Base-by-base conservation (phyloP, 2,113 vertebrate species). In the Etheostoma spectabile region DNA sequence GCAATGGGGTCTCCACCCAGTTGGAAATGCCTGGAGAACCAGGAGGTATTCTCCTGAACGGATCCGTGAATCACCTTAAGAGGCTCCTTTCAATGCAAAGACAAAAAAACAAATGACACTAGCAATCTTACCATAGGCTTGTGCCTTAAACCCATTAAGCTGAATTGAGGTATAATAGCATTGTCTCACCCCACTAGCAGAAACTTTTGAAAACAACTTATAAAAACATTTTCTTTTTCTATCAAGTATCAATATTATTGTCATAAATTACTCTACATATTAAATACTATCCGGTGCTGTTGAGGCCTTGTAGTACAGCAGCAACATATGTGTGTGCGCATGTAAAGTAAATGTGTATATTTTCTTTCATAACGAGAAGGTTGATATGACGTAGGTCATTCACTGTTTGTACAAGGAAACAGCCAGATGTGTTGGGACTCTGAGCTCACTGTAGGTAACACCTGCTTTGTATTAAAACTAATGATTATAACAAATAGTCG, bases 361-460 rank as follows among this genome's bases (percentile, higher is more conserved):
- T 67, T 84, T 46, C 48, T 19, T 63, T 45, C 49, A 18, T 35
- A 51, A 66, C 16, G 42, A 60, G 35, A 35, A 16, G 46, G 3
- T 14, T 14, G 52, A 49, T 16, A 48, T 38, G 57, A 19, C 49
- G 5, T 14, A 45, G 68, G 48, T 68, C 45, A 4, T 22, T 19
- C 14, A 3, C 15, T 63, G 69, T 87, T 74, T 81, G 63, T n/a
- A 48, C 13, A 74, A 11, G 16, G 16, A 35, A 64, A 45, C 53
- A 68, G 33, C 56, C 61, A 46, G n/a, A 64, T 46, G 73, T 45
- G 68, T 55, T 1, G n/a, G 24, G 24, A 35, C 56, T 22, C 33
- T n/a, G 38, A 13, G 19, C 5, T 53, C 5, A 6, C 61, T 51
- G 60, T 38, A 27, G 77, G 38, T 55, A 65, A 35, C n/a, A 19